Evolutionary conservation across 1,140 invertebrate genomes (phyloP).

Genomic region (Ladona fulva): DNA sequence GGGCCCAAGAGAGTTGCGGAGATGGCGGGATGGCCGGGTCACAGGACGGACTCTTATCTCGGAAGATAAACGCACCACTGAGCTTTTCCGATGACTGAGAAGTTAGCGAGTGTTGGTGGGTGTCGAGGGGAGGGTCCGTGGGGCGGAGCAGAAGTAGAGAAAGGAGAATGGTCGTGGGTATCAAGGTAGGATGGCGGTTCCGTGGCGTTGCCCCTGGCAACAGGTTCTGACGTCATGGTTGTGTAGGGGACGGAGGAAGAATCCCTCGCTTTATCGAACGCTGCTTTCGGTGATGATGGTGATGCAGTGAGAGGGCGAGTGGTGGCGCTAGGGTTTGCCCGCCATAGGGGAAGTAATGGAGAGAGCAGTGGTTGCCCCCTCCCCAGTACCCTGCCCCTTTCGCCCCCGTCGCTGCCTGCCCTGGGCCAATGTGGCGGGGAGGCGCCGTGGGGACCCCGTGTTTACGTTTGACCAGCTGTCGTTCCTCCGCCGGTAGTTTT

Average conservation of each 20-base stretch:
- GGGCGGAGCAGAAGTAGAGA: not conserved
- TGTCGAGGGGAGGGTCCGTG: not conserved
- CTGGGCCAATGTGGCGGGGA: not conserved
- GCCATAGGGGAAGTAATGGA: not conserved
- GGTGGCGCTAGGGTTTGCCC: not conserved
- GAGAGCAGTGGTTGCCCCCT: no score
- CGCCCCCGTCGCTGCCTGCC: not conserved
- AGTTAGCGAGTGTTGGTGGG: not conserved
- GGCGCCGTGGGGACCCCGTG: not conserved
- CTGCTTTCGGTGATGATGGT: not conserved
- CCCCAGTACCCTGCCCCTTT: no score
- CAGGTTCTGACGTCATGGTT: slow-evolving; percentile 3
- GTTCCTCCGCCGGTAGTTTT: no score
- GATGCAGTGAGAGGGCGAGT: not conserved
- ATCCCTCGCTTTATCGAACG: slow-evolving; percentile 6
- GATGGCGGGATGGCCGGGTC: not conserved
- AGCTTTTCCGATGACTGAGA: no score
- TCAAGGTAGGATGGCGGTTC: not conserved
- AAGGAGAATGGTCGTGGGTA: not conserved
- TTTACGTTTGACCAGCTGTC: no score
- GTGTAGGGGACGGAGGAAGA: slow-evolving; percentile 1
- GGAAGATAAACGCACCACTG: no score
- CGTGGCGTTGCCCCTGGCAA: not conserved
- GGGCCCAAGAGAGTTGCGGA: not conserved
- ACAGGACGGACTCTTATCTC: no score